phyloP scores from a whole-genome alignment of 2,113 vertebrate species.

The Melanostigma gelatinosum region DNA sequence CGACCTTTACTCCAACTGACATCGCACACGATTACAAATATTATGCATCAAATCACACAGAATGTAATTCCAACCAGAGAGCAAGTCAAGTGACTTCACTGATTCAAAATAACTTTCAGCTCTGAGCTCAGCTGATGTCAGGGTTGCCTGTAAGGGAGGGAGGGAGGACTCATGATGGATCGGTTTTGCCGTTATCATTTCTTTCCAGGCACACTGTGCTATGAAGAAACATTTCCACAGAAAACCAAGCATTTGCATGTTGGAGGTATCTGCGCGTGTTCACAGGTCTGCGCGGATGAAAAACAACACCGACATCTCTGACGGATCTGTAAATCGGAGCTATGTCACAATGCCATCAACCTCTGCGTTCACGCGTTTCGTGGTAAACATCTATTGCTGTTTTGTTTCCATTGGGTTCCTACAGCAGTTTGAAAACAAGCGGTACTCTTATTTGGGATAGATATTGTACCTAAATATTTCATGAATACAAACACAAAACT shows the following conservation, averaged over 20 bases:
- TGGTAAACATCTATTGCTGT: no score
- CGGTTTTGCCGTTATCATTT: not conserved
- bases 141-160: not conserved
- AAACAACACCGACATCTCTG: not conserved
- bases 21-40: not conserved
- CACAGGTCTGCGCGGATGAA: not conserved
- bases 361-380: no score
- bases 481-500: not conserved
- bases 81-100: not conserved
- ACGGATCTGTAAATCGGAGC: not conserved
- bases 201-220: not conserved
- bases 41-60: not conserved
- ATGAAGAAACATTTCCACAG: not conserved
- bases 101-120: slow-evolving; percentile 15
- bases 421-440: not conserved
- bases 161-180: not conserved
- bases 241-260: not conserved
- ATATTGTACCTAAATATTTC: not conserved
- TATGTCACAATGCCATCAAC: not conserved
- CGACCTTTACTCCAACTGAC: not conserved
- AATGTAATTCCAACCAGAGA: not conserved
- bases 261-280: no score
- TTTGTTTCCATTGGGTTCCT: not conserved
- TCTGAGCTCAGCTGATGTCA: not conserved
- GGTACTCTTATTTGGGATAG: not conserved